Evolutionary conservation across 2,888 invertebrate genomes (phyloP).

Genomic region (Chloroclystis v-ata): DNA sequence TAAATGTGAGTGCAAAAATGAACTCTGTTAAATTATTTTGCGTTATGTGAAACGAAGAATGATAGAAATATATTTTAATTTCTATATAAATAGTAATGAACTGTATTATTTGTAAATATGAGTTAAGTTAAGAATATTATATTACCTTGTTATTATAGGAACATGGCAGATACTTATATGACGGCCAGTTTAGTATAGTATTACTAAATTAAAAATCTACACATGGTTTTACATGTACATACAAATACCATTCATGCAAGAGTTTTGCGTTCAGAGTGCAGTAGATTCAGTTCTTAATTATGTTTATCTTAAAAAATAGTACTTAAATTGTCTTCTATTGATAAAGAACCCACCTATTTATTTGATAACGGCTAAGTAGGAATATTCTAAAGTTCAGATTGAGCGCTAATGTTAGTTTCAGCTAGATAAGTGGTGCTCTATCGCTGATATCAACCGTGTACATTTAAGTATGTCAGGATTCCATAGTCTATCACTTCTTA

Average conservation of each 20-base stretch:
- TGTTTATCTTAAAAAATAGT: constrained; percentile 18
- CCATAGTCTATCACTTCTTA: neutral
- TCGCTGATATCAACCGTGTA: constrained; percentile 6
- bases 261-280: constrained; percentile 53
- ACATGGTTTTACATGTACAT: constrained; percentile 79
- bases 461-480: neutral
- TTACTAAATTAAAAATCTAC: constrained; percentile 79
- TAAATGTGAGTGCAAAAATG: constrained; percentile 78
- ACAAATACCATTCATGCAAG: constrained; percentile 54
- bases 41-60: constrained; percentile 78
- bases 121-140: constrained; percentile 80
- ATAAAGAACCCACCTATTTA: constrained; percentile 26
- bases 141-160: constrained; percentile 77
- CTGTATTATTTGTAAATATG: constrained; percentile 82
- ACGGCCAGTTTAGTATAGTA: constrained; percentile 86
- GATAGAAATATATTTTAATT: constrained; percentile 78
- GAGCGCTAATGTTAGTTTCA: constrained; percentile 21
- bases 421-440: constrained; percentile 21
- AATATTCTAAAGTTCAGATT: constrained; percentile 21
- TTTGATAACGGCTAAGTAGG: constrained; percentile 20
- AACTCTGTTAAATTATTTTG: constrained; percentile 79
- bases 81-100: constrained; percentile 75
- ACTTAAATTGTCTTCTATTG: constrained; percentile 16
- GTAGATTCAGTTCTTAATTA: constrained; percentile 23
- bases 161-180: constrained; percentile 82